Evolutionary conservation across 1,140 invertebrate genomes (phyloP), one percentile per base, ranked within the genome.

Genomic region (Drosophila elegans): DNA sequence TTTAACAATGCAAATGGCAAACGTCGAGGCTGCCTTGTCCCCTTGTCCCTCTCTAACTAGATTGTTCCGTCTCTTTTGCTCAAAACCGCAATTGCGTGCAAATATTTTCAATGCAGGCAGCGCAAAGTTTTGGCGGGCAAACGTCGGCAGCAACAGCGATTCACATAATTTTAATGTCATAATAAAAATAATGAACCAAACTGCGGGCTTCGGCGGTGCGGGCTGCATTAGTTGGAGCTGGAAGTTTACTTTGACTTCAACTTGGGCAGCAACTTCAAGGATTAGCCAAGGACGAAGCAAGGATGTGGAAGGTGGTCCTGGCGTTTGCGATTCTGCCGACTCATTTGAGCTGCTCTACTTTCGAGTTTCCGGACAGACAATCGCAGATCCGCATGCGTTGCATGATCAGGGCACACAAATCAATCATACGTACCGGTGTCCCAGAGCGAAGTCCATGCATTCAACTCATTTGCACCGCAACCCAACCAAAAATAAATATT

Each of bases 161-260:
- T 86, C 66, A 81, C 84, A 88, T 89, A 88, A 88, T 89, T 88
- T 88, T 89, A 88, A 88, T 88, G 83, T 89, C 83, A 88, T 88
- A 88, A 88, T 88, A 89, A 89, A 86, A 79, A 64, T 78, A 77
- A 74, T 63, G 62, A 84, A 74, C 34, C 45, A 46, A 55, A 32
- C 12, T 11, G 39, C 48, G 42, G 42, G 27, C 21, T 49, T 48
- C 48, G 13, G 2, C n/a, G 32, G 53, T 45, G 25, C 29, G 57
- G 25, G n/a, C 38, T 66, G 72, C 69, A 63, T 74, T 73, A 71
- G 66, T 71, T 73, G 63, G 34, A 55, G 16, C 16, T 21, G 16
- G 29, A 32, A 72, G 42, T 72, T 71, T 41, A 10, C 64, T 66
- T 56, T 54, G 48, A 32, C 59, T 42, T 11, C 38, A 32, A 53